Base-by-base conservation (phyloP, 1,140 invertebrate genomes). In the Neodiprion virginianus region DNA sequence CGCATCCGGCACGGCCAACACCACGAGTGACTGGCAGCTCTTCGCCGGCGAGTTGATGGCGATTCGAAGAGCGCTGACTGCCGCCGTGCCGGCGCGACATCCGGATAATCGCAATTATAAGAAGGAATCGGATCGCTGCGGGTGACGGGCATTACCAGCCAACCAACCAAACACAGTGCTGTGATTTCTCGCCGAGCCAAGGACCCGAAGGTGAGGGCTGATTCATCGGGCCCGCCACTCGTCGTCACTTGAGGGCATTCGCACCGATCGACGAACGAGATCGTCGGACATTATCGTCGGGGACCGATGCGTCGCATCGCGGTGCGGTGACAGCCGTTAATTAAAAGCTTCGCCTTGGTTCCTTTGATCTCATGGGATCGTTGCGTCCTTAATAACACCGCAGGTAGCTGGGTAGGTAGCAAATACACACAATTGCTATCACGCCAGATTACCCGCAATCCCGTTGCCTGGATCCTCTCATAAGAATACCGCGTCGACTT, bases 1-100 rank as follows among this genome's bases (percentile, higher is more conserved):
- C 77, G 79, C 72, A 79, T 82, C 79, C 79, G 79, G 79, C 77
- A 80, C 77, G 11, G 53, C 53, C 28, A 40, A 40, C 28, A 40
- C 5, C 28, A 40, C 5, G 53, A 61, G 53, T 61, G 53, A 61
- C 53, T 61, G 53, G 53, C 53, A 17, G 11, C 53, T 61, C 53
- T 61, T 17, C 53, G 11, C 53, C 53, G n/a, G 11, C 53, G 53
- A 12, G 53, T 61, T 61, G 53, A 61, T 12, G n/a, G 53, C 53
- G n/a, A 61, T 61, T 40, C 28, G 28, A 40, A 40, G 28, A 40
- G 28, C 28, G 28, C 28, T 40, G 28, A 40, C 28, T 61, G 53
- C 53, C 11, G 5, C n/a, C 11, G 53, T 14, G 53, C 53, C 11
- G 53, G 11, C 53, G 53, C 53, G 53, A 17, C 53, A 61, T 8